Evolutionary conservation across 1,140 invertebrate genomes (phyloP).

Genomic region (Bombyx mandarina): DNA sequence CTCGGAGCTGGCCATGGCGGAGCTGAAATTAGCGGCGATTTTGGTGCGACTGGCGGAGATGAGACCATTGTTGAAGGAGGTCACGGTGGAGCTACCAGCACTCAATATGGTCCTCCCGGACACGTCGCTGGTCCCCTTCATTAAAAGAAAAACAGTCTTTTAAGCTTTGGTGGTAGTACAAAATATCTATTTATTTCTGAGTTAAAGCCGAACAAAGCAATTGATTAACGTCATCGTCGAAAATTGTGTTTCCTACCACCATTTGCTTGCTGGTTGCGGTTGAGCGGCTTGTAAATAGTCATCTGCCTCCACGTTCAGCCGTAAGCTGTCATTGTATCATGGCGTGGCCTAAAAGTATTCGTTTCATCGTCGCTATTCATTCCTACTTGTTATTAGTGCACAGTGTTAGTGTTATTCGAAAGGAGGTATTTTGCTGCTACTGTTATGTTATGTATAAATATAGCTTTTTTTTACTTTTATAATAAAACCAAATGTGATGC

Average conservation of each 20-base stretch:
- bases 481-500: slow-evolving; percentile 60
- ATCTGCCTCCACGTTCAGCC: slow-evolving; percentile 29
- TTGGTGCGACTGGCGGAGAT: slow-evolving; percentile 40
- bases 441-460: slow-evolving; percentile 64
- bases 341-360: background rate
- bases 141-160: slow-evolving; percentile 28
- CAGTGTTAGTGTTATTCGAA: slow-evolving; percentile 59
- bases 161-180: slow-evolving; percentile 31
- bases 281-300: slow-evolving; percentile 53
- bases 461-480: slow-evolving; percentile 60
- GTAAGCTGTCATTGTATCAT: slow-evolving; percentile 23
- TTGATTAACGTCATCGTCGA: background rate
- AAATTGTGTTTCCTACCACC: slow-evolving; percentile 12
- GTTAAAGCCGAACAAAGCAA: background rate
- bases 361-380: slow-evolving; percentile 41
- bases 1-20: slow-evolving; percentile 32
- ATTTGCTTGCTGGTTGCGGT: slow-evolving; percentile 16
- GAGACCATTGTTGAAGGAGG: slow-evolving; percentile 29
- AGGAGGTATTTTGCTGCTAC: slow-evolving; percentile 54
- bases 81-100: slow-evolving; percentile 47
- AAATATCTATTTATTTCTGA: slow-evolving; percentile 36
- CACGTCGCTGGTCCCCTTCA: slow-evolving; percentile 58
- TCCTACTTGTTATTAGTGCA: slow-evolving; percentile 65
- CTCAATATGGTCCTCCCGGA: slow-evolving; percentile 58
- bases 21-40: slow-evolving; percentile 39